Evolutionary conservation across 2,113 vertebrate genomes (phyloP), one percentile per base, ranked within the genome.

Genomic region (Alouatta palliata): DNA sequence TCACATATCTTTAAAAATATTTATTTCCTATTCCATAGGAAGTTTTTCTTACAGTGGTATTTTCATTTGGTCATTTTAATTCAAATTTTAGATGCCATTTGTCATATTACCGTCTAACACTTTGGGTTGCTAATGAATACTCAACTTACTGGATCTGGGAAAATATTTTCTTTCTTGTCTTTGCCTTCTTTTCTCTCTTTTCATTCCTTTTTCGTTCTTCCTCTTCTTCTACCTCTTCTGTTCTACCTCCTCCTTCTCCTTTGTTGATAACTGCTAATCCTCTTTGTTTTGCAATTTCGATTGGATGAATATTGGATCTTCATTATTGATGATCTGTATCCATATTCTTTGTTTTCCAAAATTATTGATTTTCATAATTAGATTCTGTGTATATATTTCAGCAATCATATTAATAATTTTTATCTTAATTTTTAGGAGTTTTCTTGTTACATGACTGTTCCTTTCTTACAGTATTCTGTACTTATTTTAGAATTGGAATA

Each of bases 341-440:
- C 23, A 64, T 92, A 71, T 43, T 80, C 13, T 68, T 87, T 56
- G 14, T 5, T 87, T 89, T 49, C 21, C 32, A 93, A 43, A 75
- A 20, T 83, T 87, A 90, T 21, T n/a, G 27, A 2, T 94, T 95
- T 95, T 90, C 47, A 35, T 87, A 90, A 96, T 64, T 91, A 47
- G 23, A 52, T 75, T 88, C 17, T 61, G 35, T 52, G 21, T 47
- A 45, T 93, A 6, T 52, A 94, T 90, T 75, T 35, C 19, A 70
- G 52, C 21, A 70, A 91, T 61, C 6, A 19, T 11, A 90, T 56
- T 90, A 58, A 27, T 90, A 21, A 86, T 21, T 71, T 81, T 92
- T 93, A 47, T 49, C 30, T 66, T 81, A n/a, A 85, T 49, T 86
- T 94, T 92, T 76, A 58, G 9, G 11, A 80, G 23, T 35, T 91